These are phyloP conservation scores for Hemicentrotus pulcherrimus DNA, from an alignment of 35 echinoderm and acorn worm genomes.

Conservation along the genomic window DNA sequence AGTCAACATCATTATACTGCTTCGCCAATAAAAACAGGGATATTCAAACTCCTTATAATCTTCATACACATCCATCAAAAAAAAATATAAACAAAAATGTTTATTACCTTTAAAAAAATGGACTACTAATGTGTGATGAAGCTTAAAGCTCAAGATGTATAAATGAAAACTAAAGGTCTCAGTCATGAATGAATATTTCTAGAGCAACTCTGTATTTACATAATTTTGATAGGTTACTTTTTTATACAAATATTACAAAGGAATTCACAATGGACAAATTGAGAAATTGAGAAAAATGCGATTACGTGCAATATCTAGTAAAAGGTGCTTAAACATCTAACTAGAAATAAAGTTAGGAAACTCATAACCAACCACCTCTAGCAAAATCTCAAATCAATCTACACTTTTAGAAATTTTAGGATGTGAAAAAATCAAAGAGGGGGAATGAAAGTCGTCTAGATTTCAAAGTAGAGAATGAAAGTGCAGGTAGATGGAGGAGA, in stretches of 20 bases:
- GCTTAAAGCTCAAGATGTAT: neutral
- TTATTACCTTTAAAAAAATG: neutral
- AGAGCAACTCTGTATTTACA: constrained; percentile 18
- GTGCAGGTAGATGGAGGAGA: neutral
- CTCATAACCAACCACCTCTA: neutral
- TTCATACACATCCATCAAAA: neutral
- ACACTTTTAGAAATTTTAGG: neutral
- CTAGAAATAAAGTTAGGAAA: neutral
- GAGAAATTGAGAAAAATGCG: neutral
- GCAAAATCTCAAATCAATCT: neutral
- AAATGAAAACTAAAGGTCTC: constrained; percentile 4
- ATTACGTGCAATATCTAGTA: neutral
- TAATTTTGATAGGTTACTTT: neutral
- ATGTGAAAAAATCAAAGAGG: neutral
- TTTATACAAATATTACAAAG: constrained; percentile 1
- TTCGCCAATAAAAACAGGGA: neutral
- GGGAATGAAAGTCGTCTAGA: neutral
- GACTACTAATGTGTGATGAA: neutral
- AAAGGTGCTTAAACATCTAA: neutral
- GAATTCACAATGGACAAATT: neutral
- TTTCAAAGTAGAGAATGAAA: neutral
- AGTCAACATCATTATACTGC: neutral
- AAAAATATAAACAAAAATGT: neutral
- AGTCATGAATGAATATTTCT: neutral
- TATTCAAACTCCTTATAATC: neutral